Conservation (phyloP, 2,888 invertebrate species). For the Pollenia amentaria region DNA sequence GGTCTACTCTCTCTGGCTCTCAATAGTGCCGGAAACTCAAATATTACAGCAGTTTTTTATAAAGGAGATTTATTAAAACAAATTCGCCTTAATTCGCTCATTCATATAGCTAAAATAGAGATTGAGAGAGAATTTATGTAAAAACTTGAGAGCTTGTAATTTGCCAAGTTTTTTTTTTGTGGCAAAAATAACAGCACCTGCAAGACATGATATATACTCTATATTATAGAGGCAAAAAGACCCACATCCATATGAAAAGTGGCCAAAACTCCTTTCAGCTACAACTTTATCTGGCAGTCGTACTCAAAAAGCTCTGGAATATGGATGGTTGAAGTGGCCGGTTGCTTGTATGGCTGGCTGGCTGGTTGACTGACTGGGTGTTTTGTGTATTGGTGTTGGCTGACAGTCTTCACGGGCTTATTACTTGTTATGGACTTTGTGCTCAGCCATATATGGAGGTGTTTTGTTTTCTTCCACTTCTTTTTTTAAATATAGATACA, state of each 20-base stretch:
- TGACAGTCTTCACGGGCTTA: constrained; percentile 22
- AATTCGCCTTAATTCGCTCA: constrained; percentile 47
- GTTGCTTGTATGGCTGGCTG: background rate
- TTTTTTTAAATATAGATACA: constrained; percentile 59
- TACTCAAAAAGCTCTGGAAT: constrained; percentile 14
- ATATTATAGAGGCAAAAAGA: constrained; percentile 38
- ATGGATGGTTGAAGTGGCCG: constrained; percentile 35
- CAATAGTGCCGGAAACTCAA: background rate
- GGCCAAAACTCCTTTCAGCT: constrained; percentile 53
- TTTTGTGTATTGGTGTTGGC: constrained; percentile 28
- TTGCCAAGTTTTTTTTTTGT: background rate
- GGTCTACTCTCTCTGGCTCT: background rate
- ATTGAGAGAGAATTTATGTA: background rate
- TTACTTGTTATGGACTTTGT: constrained; percentile 42
- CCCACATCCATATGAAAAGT: constrained; percentile 60
- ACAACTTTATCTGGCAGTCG: constrained; percentile 46
- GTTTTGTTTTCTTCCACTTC: constrained; percentile 47
- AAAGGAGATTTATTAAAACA: background rate
- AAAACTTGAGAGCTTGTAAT: background rate
- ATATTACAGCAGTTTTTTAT: constrained; percentile 51
- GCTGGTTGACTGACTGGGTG: background rate
- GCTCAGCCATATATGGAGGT: constrained; percentile 55
- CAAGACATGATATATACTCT: constrained; percentile 47
- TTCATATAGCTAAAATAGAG: background rate
- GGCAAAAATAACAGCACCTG: constrained; percentile 59